Evolutionary conservation across 2,888 invertebrate genomes (phyloP), one percentile per base, ranked within the genome.

Genomic region (Cheilosia grossa): DNA sequence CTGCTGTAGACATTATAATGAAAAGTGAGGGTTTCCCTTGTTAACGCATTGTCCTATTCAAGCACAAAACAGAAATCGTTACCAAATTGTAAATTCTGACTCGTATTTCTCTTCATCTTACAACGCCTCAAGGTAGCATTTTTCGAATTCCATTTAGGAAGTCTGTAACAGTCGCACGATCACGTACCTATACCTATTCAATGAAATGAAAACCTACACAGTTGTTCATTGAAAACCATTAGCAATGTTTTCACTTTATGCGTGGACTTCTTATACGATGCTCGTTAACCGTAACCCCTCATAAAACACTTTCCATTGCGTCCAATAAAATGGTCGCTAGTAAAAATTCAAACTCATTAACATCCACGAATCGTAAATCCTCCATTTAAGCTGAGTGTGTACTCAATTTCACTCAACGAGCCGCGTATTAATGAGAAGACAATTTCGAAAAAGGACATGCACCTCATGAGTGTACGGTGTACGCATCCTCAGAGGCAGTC

Each of bases 311-410:
- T 1, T 7, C 30, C 40, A 42, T 10, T 10, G 15, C 49, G 30
- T 17, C 47, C 9, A n/a, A 33, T 33, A n/a, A 56, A 44, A 9
- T 44, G 24, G 37, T n/a, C 40, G 40, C 54, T 15, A 42, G 51
- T 37, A 19, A 59, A 40, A 33, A 47, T 49, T 58, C 53, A 59
- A 67, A 75, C 66, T 75, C 75, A 67, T 75, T 75, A 75, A 59
- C 66, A 42, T 66, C 51, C 75, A 54, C 7, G 54, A 9, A 42
- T 21, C 49, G 64, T 74, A 67, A 75, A 75, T 75, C 58, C 27
- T 66, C 67, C 66, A 53, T 67, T 59, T 59, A 51, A 67, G 49
- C 66, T 75, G 58, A 67, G 58, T 59, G 40, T 51, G 53, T 33
- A 66, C 66, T 75, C 42, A 75, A 75, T 75, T 53, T 59, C 33